Conservation (phyloP, 2,888 invertebrate genomes). For the Agapostemon virescens region DNA sequence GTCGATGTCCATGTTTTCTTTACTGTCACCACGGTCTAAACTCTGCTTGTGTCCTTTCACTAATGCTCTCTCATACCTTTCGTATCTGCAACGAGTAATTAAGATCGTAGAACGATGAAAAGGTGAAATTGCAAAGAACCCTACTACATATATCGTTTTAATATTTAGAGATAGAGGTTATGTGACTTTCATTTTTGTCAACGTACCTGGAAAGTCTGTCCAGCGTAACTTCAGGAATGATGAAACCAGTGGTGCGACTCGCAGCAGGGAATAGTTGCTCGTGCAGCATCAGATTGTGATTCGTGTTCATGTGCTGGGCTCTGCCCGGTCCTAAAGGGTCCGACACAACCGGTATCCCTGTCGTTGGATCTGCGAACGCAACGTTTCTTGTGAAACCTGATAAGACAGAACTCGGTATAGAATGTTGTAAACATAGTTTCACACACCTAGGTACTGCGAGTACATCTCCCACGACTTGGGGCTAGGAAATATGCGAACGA, state of each 20-base stretch:
- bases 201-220: conserved; percentile 77
- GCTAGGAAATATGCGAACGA: conserved; percentile 94
- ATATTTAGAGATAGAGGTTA: too few relatives aligned
- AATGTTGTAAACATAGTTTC: background rate
- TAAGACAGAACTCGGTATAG: background rate
- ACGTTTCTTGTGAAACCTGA: background rate
- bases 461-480: conserved; percentile 93
- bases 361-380: conserved; percentile 83
- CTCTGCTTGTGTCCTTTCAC: conserved; percentile 80
- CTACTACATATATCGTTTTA: too few relatives aligned
- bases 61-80: conserved; percentile 84
- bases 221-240: conserved; percentile 76
- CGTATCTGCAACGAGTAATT: conserved; percentile 78
- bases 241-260: conserved; percentile 73
- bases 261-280: conserved; percentile 87
- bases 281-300: conserved; percentile 89
- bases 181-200: too few relatives aligned
- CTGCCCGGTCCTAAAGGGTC: conserved; percentile 76
- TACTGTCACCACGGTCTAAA: conserved; percentile 76
- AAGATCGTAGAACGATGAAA: background rate
- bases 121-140: too few relatives aligned
- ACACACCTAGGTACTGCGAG: conserved; percentile 87
- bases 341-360: conserved; percentile 86
- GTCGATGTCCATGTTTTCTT: conserved; percentile 80
- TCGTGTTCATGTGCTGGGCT: conserved; percentile 82